A percentile compares a stretch with the other conserved stretches of the same genome.
Evolutionary conservation across 2,888 invertebrate species (phyloP).

Genomic region (Scaptomyza tumidula): DNA sequence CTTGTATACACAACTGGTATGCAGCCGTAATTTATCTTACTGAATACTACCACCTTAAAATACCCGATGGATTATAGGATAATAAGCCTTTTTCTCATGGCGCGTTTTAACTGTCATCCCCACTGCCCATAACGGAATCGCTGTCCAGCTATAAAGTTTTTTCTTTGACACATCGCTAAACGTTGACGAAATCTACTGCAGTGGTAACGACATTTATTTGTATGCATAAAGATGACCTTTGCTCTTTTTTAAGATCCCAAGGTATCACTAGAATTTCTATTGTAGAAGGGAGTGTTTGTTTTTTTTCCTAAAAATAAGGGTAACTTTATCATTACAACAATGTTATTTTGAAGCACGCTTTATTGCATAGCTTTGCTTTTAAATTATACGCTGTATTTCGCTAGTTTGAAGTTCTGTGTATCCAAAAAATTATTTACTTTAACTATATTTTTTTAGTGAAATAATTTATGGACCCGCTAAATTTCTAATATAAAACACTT

Average conservation of each 20-base stretch:
- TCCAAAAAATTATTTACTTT: too few species aligned
- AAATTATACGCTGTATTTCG: neutral
- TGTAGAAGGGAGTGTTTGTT: constrained; percentile 16
- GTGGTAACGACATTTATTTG: constrained; percentile 10
- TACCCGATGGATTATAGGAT: constrained; percentile 56
- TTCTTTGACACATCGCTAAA: constrained; percentile 48
- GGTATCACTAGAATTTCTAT: constrained; percentile 19
- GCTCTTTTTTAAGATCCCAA: constrained; percentile 31
- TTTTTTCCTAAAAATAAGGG: constrained; percentile 57
- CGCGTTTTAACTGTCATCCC: constrained; percentile 30
- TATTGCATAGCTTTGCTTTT: constrained; percentile 1
- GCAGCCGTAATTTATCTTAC: constrained; percentile 39
- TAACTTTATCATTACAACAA: constrained; percentile 46
- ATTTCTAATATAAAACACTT: too few species aligned
- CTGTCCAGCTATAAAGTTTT: constrained; percentile 34
- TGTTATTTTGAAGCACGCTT: neutral
- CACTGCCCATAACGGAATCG: constrained; percentile 57
- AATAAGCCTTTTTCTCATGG: constrained; percentile 68
- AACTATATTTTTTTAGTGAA: too few species aligned
- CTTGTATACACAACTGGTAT: constrained; percentile 59
- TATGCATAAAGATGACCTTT: constrained; percentile 46
- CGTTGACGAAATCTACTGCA: constrained; percentile 50
- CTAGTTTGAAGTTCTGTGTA: neutral
- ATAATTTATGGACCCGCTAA: too few species aligned
- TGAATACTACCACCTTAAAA: constrained; percentile 53